Conservation (phyloP, 1,140 invertebrate genomes). For the Brachystomella parvula region DNA sequence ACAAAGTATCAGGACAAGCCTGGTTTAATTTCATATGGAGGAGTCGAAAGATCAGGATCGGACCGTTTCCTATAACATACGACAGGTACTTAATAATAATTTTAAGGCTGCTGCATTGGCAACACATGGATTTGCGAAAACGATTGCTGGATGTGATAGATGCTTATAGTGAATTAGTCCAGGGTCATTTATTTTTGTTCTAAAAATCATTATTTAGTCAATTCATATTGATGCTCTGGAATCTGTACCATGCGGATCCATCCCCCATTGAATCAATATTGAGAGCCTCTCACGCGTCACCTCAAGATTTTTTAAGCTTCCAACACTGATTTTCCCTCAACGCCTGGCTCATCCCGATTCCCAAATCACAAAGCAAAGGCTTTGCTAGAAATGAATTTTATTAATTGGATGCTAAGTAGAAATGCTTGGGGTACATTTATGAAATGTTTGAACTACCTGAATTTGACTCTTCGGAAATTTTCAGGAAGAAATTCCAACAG, state of each 20-base stretch:
- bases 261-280: slow-evolving; percentile 24
- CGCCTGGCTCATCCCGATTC: no score
- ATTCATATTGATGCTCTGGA: not conserved
- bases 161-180: not conserved
- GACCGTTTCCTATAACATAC: slow-evolving; percentile 4
- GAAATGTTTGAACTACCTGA: not conserved
- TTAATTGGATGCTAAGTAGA: no score
- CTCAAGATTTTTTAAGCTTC: not conserved
- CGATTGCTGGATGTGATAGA: slow-evolving; percentile 1
- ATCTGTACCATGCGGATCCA: slow-evolving; percentile 14
- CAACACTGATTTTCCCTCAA: not conserved
- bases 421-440: not conserved
- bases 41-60: not conserved
- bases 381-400: no score
- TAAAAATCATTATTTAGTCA: not conserved
- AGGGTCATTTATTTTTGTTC: not conserved
- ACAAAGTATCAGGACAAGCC: no score
- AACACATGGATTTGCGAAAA: no score
- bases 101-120: not conserved
- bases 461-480: not conserved
- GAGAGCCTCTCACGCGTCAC: not conserved
- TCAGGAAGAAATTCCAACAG: slow-evolving; percentile 36
- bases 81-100: slow-evolving; percentile 3
- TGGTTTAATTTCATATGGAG: not conserved
- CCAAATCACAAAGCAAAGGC: no score